Percentiles rank a stretch among this genome's conserved stretches.
Evolutionary conservation across 2,113 vertebrate genomes (phyloP).

Genomic region (Ictalurus furcatus): DNA sequence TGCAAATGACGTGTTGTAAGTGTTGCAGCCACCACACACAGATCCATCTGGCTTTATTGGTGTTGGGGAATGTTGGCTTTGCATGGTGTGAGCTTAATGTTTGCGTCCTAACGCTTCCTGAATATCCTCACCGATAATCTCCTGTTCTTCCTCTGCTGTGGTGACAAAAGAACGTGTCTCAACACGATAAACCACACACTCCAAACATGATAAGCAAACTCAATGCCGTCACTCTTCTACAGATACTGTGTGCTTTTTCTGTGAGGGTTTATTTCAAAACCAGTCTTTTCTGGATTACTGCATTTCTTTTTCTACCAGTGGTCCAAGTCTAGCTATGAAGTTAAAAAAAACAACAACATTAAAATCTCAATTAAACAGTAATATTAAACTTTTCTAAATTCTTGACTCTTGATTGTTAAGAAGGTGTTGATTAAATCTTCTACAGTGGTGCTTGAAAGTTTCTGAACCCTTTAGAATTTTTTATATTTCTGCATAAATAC

Average conservation of each 20-base stretch:
- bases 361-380: neutral
- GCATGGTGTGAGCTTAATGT: neutral
- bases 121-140: slow-evolving; percentile 24
- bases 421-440: neutral
- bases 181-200: slow-evolving; percentile 3
- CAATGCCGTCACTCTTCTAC: neutral
- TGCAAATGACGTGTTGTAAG: neutral
- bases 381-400: neutral
- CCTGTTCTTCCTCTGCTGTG: slow-evolving; percentile 4
- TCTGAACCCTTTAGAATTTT: too few relatives aligned
- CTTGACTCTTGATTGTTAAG: neutral
- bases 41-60: neutral
- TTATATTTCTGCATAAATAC: too few relatives aligned
- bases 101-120: neutral
- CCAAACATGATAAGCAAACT: neutral
- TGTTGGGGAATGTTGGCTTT: neutral
- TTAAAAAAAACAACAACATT: neutral
- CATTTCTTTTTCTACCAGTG: neutral
- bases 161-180: slow-evolving; percentile 14
- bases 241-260: neutral
- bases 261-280: neutral
- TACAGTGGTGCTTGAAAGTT: neutral
- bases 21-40: neutral
- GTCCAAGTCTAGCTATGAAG: neutral
- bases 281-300: neutral